Evolutionary conservation across 2,113 vertebrate genomes (phyloP).

Genomic region (Pandion haliaetus): DNA sequence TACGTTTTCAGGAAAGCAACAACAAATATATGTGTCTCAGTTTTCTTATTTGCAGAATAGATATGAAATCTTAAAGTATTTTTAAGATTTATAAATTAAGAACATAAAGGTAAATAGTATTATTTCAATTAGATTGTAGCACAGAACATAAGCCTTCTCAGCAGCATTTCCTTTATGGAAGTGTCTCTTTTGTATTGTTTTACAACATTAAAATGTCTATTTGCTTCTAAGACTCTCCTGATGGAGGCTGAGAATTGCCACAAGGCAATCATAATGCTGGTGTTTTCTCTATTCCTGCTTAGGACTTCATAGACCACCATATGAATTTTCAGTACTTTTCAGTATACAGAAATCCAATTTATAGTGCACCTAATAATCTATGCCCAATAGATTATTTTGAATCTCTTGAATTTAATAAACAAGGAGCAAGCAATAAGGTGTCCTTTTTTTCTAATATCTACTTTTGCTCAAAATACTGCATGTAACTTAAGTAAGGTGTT

Average conservation of each 20-base stretch:
- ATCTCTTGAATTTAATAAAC: not conserved
- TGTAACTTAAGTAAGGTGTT: not conserved
- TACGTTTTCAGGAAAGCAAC: not conserved
- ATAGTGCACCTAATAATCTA: not conserved
- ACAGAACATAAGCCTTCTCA: not conserved
- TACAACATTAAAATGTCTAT: not conserved
- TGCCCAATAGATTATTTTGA: not conserved
- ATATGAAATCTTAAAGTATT: not conserved
- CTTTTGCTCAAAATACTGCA: not conserved
- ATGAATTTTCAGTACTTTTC: not conserved
- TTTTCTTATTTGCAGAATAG: not conserved
- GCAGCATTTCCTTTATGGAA: not conserved
- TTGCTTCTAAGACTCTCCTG: not conserved
- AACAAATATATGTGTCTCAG: not conserved
- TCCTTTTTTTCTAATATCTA: not conserved
- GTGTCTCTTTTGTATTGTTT: not conserved
- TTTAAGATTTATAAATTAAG: not conserved
- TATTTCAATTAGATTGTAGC: not conserved
- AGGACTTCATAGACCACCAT: not conserved
- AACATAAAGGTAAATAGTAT: not conserved
- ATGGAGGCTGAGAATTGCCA: not conserved
- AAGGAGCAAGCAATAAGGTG: not conserved
- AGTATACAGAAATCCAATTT: not conserved
- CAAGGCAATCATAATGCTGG: not conserved
- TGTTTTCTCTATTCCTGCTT: not conserved